These are phyloP conservation scores for Lepus europaeus DNA, from an alignment of 2,113 vertebrate species.

Conservation along the genomic window DNA sequence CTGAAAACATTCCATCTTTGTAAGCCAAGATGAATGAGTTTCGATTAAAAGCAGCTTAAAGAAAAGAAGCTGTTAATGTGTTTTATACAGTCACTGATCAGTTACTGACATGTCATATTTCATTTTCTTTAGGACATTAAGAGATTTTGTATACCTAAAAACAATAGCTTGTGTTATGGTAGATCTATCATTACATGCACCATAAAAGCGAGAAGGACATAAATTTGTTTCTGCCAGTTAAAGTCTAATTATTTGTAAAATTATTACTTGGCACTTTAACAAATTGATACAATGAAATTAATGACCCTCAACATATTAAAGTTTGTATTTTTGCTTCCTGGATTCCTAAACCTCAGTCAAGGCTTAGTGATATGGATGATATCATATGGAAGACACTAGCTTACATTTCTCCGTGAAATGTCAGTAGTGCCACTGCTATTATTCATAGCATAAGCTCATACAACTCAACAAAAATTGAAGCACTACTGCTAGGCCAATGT, in stretches of 20 bases:
- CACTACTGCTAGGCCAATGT: neutral
- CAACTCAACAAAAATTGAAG: slow-evolving; percentile 18
- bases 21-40: slow-evolving; percentile 85
- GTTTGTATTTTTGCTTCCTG: slow-evolving; percentile 80
- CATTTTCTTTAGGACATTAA: slow-evolving; percentile 87
- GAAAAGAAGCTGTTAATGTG: slow-evolving; percentile 87
- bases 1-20: slow-evolving; percentile 84
- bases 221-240: slow-evolving; percentile 87
- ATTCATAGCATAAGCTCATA: neutral
- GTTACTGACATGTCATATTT: slow-evolving; percentile 88
- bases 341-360: slow-evolving; percentile 73
- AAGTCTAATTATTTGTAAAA: slow-evolving; percentile 91
- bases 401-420: neutral
- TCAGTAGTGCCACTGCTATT: neutral
- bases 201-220: slow-evolving; percentile 86
- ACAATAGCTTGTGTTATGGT: slow-evolving; percentile 84
- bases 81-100: slow-evolving; percentile 89
- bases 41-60: slow-evolving; percentile 86
- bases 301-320: slow-evolving; percentile 86
- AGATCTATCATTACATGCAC: slow-evolving; percentile 85
- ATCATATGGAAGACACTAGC: slow-evolving; percentile 48
- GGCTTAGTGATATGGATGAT: slow-evolving; percentile 79
- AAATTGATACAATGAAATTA: slow-evolving; percentile 87
- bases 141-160: slow-evolving; percentile 85
- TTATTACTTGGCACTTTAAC: slow-evolving; percentile 88